phyloP scores from a whole-genome alignment of 2,113 vertebrate species.

The Rhinoderma darwinii region DNA sequence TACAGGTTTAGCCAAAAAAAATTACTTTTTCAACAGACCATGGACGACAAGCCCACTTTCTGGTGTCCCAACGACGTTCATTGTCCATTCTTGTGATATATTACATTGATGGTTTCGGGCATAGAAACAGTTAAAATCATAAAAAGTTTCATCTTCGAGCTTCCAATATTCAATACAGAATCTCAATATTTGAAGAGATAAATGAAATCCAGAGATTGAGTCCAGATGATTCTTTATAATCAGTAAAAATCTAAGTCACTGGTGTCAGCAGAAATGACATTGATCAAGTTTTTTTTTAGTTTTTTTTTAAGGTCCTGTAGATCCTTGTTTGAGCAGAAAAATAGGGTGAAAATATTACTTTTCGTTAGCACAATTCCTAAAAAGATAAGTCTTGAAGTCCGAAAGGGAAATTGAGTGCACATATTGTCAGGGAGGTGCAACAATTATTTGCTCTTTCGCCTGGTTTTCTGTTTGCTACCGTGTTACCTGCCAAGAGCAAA shows the following conservation, averaged over 20 bases:
- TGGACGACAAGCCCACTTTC: not conserved
- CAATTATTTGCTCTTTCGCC: not conserved
- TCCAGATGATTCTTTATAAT: not conserved
- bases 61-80: not conserved
- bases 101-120: not conserved
- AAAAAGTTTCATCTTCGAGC: not conserved
- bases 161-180: constrained; percentile 5
- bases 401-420: constrained; percentile 56
- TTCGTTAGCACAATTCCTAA: constrained; percentile 3
- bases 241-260: not conserved
- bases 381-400: constrained; percentile 3
- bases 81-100: not conserved
- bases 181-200: not conserved
- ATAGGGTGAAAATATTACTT: constrained; percentile 23
- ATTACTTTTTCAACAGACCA: not conserved
- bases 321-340: constrained; percentile 4
- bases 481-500: constrained; percentile 83
- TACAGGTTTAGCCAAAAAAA: not conserved
- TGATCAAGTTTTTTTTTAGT: not conserved
- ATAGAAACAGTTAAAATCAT: not conserved
- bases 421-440: constrained; percentile 34
- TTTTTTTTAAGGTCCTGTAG: constrained; percentile 14
- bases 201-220: constrained; percentile 12
- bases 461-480: constrained; percentile 82
- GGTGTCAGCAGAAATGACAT: constrained; percentile 11